These are phyloP conservation scores for Oegoconia quadripuncta DNA, from an alignment of 2,888 invertebrate species.

Conservation along the genomic window DNA sequence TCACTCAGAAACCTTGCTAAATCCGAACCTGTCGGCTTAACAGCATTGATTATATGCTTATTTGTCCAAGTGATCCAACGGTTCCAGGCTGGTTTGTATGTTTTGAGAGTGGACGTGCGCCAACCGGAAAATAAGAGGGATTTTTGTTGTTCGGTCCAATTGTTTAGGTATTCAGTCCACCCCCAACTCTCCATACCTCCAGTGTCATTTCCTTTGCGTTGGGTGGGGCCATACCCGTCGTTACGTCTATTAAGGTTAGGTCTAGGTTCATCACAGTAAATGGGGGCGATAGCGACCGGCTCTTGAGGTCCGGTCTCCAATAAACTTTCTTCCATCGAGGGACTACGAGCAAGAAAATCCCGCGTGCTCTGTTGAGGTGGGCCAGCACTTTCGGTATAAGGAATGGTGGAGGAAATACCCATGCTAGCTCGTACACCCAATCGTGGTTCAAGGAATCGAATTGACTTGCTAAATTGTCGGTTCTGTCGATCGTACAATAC, in stretches of 20 bases:
- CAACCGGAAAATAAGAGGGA: not conserved
- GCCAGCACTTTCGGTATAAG: slow-evolving; percentile 14
- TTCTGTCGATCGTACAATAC: not conserved
- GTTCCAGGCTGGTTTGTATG: not conserved
- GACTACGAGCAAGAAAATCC: slow-evolving; percentile 12
- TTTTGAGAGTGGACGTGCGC: not conserved
- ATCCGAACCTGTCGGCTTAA: not conserved
- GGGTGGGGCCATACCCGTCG: slow-evolving; percentile 5
- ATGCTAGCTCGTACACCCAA: slow-evolving; percentile 15
- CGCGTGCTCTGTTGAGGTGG: slow-evolving; percentile 16
- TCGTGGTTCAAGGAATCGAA: slow-evolving; percentile 4
- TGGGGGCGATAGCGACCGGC: not conserved
- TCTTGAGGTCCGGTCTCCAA: slow-evolving; percentile 6
- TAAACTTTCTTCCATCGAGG: slow-evolving; percentile 14
- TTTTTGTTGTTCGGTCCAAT: not conserved
- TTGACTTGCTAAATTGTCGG: slow-evolving; percentile 5
- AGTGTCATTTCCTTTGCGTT: not conserved
- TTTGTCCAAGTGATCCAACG: not conserved
- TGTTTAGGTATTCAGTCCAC: not conserved
- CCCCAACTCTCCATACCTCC: not conserved
- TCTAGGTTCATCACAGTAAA: slow-evolving; percentile 1
- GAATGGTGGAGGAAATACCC: slow-evolving; percentile 17
- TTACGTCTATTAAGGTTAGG: slow-evolving; percentile 11
- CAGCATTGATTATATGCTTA: not conserved
- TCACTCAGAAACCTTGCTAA: not conserved